A percentile compares a stretch with the other conserved stretches of the same genome.
phyloP scores from a whole-genome alignment of 1,140 invertebrate genomes.

The Nymphalis io region DNA sequence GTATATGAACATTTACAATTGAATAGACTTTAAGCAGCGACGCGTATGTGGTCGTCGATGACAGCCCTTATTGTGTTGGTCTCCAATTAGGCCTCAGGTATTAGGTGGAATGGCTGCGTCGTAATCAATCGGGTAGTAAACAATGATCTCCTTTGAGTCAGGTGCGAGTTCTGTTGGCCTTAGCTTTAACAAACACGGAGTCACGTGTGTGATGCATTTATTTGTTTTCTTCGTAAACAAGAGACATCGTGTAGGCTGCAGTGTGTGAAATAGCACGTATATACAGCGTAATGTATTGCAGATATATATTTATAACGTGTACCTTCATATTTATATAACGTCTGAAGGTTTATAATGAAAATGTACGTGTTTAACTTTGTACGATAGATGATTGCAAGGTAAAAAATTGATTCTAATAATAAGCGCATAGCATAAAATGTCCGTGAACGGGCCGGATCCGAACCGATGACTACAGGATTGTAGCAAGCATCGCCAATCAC shows the following conservation, averaged over 20 bases:
- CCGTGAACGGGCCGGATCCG: no score
- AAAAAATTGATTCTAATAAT: no score
- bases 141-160: conserved; percentile 51
- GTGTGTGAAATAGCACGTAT: neutral
- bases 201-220: conserved; percentile 18
- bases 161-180: conserved; percentile 15
- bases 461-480: no score
- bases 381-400: no score
- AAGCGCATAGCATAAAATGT: no score
- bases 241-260: conserved; percentile 3
- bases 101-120: conserved; percentile 52
- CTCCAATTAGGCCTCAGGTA: conserved; percentile 54
- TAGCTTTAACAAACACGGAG: conserved; percentile 28
- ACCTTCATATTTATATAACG: no score
- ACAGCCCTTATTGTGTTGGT: conserved; percentile 37
- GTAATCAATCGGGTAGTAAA: conserved; percentile 58
- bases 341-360: no score
- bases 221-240: conserved; percentile 26
- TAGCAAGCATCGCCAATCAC: no score
- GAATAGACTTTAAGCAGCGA: conserved; percentile 7
- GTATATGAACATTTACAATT: neutral
- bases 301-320: no score
- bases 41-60: conserved; percentile 25
- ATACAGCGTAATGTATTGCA: no score
- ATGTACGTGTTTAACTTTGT: no score